Conservation (phyloP, 2,888 invertebrate species). For the Rosalia funebris region DNA sequence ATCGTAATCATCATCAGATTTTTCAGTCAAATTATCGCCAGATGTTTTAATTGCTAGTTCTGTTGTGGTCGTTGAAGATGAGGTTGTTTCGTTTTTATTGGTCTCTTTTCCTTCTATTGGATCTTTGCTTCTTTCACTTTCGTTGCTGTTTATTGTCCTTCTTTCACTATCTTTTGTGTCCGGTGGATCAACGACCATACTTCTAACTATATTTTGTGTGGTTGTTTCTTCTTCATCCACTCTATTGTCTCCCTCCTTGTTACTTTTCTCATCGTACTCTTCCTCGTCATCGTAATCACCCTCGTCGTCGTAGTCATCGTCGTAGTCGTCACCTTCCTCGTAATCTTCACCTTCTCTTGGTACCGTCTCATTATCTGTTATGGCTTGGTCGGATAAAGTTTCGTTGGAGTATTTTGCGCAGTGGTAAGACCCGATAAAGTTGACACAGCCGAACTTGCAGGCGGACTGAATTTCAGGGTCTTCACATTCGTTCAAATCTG, state of each 20-base stretch:
- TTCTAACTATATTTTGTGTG: background rate
- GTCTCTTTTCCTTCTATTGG: background rate
- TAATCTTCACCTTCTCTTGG: conserved; percentile 34
- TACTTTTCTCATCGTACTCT: conserved; percentile 11
- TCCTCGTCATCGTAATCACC: conserved; percentile 30
- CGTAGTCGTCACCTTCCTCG: conserved; percentile 40
- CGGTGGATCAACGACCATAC: background rate
- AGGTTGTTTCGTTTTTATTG: background rate
- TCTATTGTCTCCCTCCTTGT: too few relatives aligned
- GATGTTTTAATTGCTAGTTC: conserved; percentile 4
- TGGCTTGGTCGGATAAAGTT: conserved; percentile 41
- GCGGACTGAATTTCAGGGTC: conserved; percentile 57
- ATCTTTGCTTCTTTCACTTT: too few relatives aligned
- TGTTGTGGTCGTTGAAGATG: background rate
- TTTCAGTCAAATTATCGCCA: conserved; percentile 21
- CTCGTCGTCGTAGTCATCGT: conserved; percentile 43
- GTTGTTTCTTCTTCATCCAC: background rate
- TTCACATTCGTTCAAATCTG: conserved; percentile 76
- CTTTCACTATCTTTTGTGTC: background rate
- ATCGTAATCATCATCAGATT: conserved; percentile 30
- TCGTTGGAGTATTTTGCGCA: conserved; percentile 53
- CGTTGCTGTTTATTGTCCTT: too few relatives aligned
- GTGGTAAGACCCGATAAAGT: conserved; percentile 72
- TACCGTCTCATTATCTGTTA: conserved; percentile 29
- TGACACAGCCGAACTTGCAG: conserved; percentile 69